These are phyloP conservation scores for Bufo bufo DNA, from an alignment of 2,113 vertebrate species.

Conservation along the genomic window DNA sequence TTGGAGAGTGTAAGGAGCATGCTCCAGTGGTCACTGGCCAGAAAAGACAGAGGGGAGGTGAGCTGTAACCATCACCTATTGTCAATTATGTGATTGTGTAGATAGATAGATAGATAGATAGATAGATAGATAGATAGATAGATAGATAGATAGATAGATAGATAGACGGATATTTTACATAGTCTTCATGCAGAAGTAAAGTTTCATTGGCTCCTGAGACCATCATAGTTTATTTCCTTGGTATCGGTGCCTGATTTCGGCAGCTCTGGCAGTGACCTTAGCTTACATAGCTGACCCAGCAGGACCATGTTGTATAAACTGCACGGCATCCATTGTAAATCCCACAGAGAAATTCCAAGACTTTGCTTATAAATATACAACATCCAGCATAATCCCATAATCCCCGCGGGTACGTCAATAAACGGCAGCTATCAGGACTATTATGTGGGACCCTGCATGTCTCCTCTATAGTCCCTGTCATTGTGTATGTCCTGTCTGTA, in stretches of 20 bases:
- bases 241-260: background rate
- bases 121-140: too few species aligned
- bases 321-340: background rate
- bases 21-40: too few species aligned
- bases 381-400: background rate
- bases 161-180: too few species aligned
- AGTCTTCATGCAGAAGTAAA: too few species aligned
- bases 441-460: background rate
- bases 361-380: background rate
- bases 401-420: background rate
- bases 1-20: too few species aligned
- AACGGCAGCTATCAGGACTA: background rate
- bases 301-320: background rate
- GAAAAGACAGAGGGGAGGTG: too few species aligned
- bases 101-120: too few species aligned
- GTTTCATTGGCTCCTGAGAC: too few species aligned
- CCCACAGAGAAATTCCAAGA: background rate
- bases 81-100: too few species aligned
- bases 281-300: background rate
- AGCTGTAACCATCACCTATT: too few species aligned
- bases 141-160: too few species aligned
- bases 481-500: background rate
- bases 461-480: background rate
- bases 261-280: background rate
- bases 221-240: too few species aligned